These are phyloP conservation scores for Conus ventricosus DNA, from an alignment of 1,140 invertebrate species.

Conservation along the genomic window DNA sequence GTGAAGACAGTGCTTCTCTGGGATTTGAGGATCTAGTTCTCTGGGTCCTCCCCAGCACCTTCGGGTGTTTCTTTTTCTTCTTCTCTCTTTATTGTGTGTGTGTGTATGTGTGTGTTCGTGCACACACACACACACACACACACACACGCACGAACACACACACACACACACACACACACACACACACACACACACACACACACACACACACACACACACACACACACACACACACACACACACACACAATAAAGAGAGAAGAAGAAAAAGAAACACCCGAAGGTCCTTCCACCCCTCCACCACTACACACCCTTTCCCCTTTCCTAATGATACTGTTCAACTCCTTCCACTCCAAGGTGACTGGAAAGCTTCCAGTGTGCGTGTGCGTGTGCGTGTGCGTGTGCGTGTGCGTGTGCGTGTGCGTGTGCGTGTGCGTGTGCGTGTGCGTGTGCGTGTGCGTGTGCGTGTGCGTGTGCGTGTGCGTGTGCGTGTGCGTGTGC, in stretches of 20 bases:
- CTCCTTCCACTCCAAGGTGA: not conserved
- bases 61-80: no score
- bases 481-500: not conserved
- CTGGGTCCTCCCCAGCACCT: not conserved
- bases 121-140: no score
- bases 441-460: not conserved
- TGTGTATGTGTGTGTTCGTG: no score
- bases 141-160: no score
- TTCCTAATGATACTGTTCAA: not conserved
- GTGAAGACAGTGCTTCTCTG: not conserved
- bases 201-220: not conserved
- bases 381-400: not conserved
- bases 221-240: not conserved
- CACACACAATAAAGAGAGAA: no score
- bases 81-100: no score
- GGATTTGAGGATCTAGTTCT: not conserved
- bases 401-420: not conserved
- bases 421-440: not conserved
- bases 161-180: no score
- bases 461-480: not conserved
- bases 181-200: not conserved
- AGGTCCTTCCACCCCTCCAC: no score
- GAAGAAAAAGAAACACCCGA: not conserved
- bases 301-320: not conserved
- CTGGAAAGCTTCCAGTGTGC: not conserved